Base-by-base conservation (phyloP, 1,140 invertebrate genomes). In the Aphelenchoides fujianensis region DNA sequence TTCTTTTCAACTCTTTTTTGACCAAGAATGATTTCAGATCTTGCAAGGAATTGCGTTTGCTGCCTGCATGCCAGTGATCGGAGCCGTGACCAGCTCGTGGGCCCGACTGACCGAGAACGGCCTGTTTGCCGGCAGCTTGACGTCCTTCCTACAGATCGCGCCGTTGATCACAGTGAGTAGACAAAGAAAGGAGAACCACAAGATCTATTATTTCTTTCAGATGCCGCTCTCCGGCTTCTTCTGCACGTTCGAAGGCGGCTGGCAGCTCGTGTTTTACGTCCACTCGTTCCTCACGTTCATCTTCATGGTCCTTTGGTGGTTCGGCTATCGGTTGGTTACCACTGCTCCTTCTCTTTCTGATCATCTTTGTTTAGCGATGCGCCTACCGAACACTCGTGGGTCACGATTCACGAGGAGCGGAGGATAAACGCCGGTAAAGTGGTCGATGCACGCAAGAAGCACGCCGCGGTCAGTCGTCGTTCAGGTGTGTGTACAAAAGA, bases 21-120 rank as follows among this genome's bases (percentile, higher is more conserved):
- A n/a, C n/a, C n/a, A n/a, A n/a, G n/a, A n/a, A n/a, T n/a, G n/a
- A n/a, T n/a, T n/a, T n/a, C n/a, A n/a, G n/a, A 70, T 66, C 19
- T 2, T 77, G 30, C 76, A 77, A 69, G 73, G 73, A 32, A 32
- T 74, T 72, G 76, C 68, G 35, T 79, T 77, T 55, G 76, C 76
- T 31, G 73, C 68, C 9, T 76, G 73, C 30, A 64, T 77, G 28
- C 76, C 76, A 0, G 77, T 79, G 27, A 79, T 77, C 30, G 72
- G 55, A 5, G 41, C 36, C 7, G 68, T 77, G 23, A 79, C 74
- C 7, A 27, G 71, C 1, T 57, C 55, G 23, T 77, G 76, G 76
- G 76, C 77, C 23, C 30, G n/a, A 9, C n/a, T 79, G 2, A 48
- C 35, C 52, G 76, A 77, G 59, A 76, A 76, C 61, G 76, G 76